Evolutionary conservation across 2,888 invertebrate species (phyloP).

Genomic region (Scaptomyza caliginosa): DNA sequence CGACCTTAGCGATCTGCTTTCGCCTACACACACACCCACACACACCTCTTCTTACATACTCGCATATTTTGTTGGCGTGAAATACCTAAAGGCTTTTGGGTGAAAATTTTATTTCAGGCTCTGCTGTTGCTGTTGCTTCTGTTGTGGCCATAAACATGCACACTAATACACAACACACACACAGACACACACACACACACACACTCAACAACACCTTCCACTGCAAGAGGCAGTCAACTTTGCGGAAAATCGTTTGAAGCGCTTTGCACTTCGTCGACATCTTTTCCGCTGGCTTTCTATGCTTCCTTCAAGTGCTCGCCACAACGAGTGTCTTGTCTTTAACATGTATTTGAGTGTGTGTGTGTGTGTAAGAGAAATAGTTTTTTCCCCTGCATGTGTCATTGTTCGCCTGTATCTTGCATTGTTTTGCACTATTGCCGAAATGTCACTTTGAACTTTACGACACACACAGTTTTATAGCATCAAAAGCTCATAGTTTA

Average conservation of each 20-base stretch:
- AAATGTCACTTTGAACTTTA: constrained; percentile 63
- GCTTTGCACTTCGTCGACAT: constrained; percentile 79
- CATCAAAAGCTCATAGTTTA: background rate
- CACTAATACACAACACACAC: constrained; percentile 33
- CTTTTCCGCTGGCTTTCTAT: constrained; percentile 61
- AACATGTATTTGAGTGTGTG: constrained; percentile 7
- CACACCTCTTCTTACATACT: constrained; percentile 46
- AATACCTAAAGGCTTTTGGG: constrained; percentile 78
- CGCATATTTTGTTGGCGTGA: constrained; percentile 75
- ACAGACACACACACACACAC: constrained; percentile 49
- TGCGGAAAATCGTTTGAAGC: constrained; percentile 79
- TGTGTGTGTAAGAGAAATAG: constrained; percentile 4
- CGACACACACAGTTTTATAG: constrained; percentile 32
- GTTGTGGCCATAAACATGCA: constrained; percentile 69
- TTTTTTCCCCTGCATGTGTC: constrained; percentile 4
- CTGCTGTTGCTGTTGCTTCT: constrained; percentile 33
- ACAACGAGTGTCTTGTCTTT: constrained; percentile 14
- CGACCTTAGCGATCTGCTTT: constrained; percentile 36
- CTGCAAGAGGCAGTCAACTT: constrained; percentile 77
- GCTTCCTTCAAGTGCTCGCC: constrained; percentile 46
- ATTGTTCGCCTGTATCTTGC: constrained; percentile 31
- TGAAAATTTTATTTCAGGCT: constrained; percentile 72
- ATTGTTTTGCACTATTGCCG: constrained; percentile 61
- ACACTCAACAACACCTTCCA: constrained; percentile 70
- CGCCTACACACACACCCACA: constrained; percentile 32